Evolutionary conservation across 2,113 vertebrate species (phyloP), one percentile per base, ranked within the genome.

Genomic region (Cyprinodon brontotheroides): DNA sequence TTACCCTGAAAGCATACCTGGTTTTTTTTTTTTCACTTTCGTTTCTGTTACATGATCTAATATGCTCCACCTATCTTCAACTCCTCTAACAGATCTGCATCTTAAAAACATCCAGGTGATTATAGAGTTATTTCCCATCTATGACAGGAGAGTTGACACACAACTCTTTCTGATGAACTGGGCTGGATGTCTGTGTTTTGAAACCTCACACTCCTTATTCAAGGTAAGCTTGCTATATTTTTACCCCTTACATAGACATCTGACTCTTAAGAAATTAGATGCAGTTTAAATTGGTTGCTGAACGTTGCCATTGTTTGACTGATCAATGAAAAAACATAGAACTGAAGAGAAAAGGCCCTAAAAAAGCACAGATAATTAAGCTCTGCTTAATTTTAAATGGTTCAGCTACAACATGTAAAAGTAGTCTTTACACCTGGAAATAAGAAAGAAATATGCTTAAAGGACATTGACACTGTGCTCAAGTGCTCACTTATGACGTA

Each of bases 141-240:
- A 60, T 4, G 3, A 67, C 15, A 41, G 37, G 59, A 22, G 40
- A 64, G 61, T 22, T 9, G 36, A 69, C 17, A 80, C 48, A 29
- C 36, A 14, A 14, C 65, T 61, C 68, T 36, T 22, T 12, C 65
- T 12, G 36, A 3, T 1, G 10, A 47, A 29, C 37, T 12, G 11
- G 57, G 37, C 64, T 22, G 61, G 38, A 59, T 67, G 20, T 78
- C 29, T 65, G 61, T 68, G 17, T 57, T 57, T 3, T 10, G 29
- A 29, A 29, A 9, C 4, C 65, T 72, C n/a, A 45, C 37, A 4
- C n/a, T 43, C 45, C 62, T 9, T 11, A 36, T 43, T 60, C 15
- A 53, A 79, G 87, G 90, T 90, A 87, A 88, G 85, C 10, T 22
- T 2, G 77, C 68, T 65, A 39, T 59, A 22, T 63, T 62, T 70